phyloP scores from a whole-genome alignment of 2,888 invertebrate species.

The Toxonevra muliebris region DNA sequence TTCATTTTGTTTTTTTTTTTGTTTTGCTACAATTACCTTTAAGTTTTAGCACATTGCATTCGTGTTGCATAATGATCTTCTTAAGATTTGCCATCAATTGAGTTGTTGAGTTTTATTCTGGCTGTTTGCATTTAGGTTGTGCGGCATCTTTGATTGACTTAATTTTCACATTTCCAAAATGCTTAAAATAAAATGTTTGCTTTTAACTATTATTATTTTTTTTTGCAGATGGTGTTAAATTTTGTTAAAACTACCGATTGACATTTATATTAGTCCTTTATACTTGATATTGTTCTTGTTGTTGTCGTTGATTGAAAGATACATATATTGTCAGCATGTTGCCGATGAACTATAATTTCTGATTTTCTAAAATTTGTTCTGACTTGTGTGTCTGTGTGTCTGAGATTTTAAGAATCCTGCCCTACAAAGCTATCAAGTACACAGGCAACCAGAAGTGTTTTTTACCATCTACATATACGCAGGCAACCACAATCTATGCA shows the following conservation, averaged over 20 bases:
- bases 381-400: too few relatives aligned
- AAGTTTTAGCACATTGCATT: conserved; percentile 31
- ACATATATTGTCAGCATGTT: background rate
- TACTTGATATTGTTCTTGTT: conserved; percentile 14
- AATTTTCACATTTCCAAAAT: background rate
- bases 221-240: conserved; percentile 40
- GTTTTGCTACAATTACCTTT: background rate
- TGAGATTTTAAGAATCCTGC: too few relatives aligned
- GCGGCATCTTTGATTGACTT: background rate
- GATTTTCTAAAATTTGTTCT: too few relatives aligned
- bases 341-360: too few relatives aligned
- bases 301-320: background rate
- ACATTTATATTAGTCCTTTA: conserved; percentile 26
- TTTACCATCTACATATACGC: too few relatives aligned
- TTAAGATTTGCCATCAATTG: conserved; percentile 19
- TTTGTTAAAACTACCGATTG: conserved; percentile 13
- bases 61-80: conserved; percentile 37
- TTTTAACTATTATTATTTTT: background rate
- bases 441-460: too few relatives aligned
- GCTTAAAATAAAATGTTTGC: background rate
- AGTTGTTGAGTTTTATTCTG: conserved; percentile 8
- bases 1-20: conserved; percentile 14
- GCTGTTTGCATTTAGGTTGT: conserved; percentile 17
- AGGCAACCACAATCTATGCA: too few relatives aligned
- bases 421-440: too few relatives aligned